These are phyloP conservation scores for Euborellia annulipes DNA, from an alignment of 1,140 invertebrate genomes.

Conservation along the genomic window DNA sequence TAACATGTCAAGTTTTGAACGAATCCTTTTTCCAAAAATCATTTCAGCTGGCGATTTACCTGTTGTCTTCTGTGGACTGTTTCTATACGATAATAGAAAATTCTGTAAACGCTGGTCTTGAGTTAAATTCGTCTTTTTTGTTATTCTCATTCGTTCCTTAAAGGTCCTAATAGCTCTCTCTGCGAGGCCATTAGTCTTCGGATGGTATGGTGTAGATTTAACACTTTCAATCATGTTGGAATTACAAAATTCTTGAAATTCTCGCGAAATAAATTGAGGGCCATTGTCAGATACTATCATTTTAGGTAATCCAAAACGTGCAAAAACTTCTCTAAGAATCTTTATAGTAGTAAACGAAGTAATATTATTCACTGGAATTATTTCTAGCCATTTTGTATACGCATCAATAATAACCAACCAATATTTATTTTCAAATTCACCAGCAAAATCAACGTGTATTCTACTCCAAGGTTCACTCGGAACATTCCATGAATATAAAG, in stretches of 20 bases:
- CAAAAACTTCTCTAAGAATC: conserved; percentile 5
- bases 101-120: too few species aligned
- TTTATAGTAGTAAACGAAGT: not conserved
- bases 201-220: conserved; percentile 14
- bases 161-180: conserved; percentile 20
- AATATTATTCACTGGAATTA: not conserved
- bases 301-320: conserved; percentile 15
- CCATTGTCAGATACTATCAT: conserved; percentile 20
- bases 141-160: too few species aligned
- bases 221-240: conserved; percentile 15
- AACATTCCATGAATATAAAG: too few species aligned
- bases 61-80: too few species aligned
- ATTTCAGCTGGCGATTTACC: too few species aligned
- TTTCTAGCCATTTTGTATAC: conserved; percentile 1
- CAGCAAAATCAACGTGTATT: conserved; percentile 1
- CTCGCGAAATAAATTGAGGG: conserved; percentile 14
- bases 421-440: not conserved
- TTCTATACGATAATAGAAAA: too few species aligned
- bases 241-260: conserved; percentile 16
- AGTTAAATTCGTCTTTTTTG: too few species aligned
- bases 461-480: not conserved
- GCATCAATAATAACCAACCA: not conserved
- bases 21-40: too few species aligned
- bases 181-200: conserved; percentile 16
- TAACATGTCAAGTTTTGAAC: too few species aligned